Base-by-base conservation (phyloP, 2,888 invertebrate species). In the Mallateleia sp. region DNA sequence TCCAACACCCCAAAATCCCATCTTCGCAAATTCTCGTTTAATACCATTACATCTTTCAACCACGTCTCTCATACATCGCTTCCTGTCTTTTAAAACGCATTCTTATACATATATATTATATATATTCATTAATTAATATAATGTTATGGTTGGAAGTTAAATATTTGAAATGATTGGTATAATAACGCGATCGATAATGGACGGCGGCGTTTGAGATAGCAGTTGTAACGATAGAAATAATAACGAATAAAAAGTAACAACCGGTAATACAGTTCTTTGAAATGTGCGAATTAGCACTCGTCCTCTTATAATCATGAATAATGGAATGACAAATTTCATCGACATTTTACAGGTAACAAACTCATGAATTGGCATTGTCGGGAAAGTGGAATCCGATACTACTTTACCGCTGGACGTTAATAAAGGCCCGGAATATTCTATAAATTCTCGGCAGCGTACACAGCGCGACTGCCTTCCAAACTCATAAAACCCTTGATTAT, bases 401-500 rank as follows among this genome's bases (percentile, higher is more conserved):
- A 50, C 79, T 75, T 79, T 82, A 50, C 72, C 69, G 77, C 50
- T 64, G 74, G 74, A 66, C 84, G 85, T 84, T 88, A 86, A 88
- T 88, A 79, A 87, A 87, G 79, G 84, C 72, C 56, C 58, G 81
- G 67, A 79, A 86, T 80, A 88, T 84, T 86, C 81, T 74, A 74
- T 72, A 83, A 86, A 86, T 83, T 86, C 66, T 38, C 82, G 42
- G n/a, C 72, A 66, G 82, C 60, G 66, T 34, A 18, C 62, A 38
- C 72, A 18, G 20, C 54, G 60, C 67, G 69, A 82, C 75, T 69
- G 62, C 78, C 67, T 78, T 72, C 67, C 81, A 54, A 80, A 83
- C 84, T 81, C 83, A 74, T 81, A 86, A 86, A 87, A 80, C 79
- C 85, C 66, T 79, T 80, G 82, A 88, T 87, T 85, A 79, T 87